Evolutionary conservation across 2,113 vertebrate genomes (phyloP).

Genomic region (Myotis lucifugus): DNA sequence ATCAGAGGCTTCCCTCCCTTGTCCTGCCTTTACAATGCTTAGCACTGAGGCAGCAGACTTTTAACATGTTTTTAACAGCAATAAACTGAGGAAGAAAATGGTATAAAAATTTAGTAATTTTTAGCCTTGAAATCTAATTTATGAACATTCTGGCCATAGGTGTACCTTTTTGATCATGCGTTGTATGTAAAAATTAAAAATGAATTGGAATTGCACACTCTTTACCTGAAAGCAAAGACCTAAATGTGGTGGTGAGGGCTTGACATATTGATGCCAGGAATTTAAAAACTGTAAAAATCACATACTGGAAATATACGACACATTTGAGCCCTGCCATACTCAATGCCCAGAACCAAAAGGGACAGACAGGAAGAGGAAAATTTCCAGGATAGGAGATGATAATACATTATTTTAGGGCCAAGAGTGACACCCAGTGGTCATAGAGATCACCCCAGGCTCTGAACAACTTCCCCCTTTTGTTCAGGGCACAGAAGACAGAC

Average conservation of each 20-base stretch:
- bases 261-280: not conserved
- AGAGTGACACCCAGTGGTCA: slow-evolving; percentile 69
- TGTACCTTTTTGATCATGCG: not conserved
- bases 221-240: not conserved
- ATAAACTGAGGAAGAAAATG: not conserved
- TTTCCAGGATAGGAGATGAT: not conserved
- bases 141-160: not conserved
- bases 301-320: not conserved
- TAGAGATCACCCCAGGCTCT: not conserved
- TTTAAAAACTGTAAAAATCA: not conserved
- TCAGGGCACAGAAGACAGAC: not conserved
- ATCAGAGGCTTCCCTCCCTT: not conserved
- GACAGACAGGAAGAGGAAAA: not conserved
- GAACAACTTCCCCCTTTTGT: not conserved
- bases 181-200: slow-evolving; percentile 40
- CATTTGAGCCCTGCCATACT: not conserved
- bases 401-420: slow-evolving; percentile 36
- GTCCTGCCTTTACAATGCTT: not conserved
- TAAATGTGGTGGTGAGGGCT: not conserved
- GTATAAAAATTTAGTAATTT: not conserved
- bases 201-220: not conserved
- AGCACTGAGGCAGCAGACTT: not conserved
- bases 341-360: not conserved
- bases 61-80: slow-evolving; percentile 1
- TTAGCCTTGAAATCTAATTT: slow-evolving; percentile 42